Evolutionary conservation across 2,113 vertebrate species (phyloP).

Genomic region (Oncorhynchus nerka): DNA sequence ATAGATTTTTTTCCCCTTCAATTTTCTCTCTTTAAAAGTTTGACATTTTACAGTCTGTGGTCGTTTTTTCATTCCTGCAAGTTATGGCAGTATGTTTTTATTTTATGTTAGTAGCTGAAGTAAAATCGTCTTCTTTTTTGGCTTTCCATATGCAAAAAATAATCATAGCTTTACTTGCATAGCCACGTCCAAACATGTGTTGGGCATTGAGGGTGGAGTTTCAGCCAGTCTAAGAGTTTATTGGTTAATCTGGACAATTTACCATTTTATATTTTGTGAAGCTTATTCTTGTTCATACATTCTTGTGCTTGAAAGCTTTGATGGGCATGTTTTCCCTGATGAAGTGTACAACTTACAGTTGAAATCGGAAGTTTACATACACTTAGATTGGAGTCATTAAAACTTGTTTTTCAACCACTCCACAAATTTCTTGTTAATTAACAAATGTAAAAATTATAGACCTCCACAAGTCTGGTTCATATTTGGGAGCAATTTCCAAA

Average conservation of each 20-base stretch:
- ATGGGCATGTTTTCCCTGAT: constrained; percentile 71
- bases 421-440: too few relatives aligned
- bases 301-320: constrained; percentile 44
- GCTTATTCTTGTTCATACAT: constrained; percentile 37
- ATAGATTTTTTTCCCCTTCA: constrained; percentile 79
- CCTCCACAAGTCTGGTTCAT: too few relatives aligned
- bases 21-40: constrained; percentile 81
- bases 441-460: too few relatives aligned
- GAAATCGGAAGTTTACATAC: too few relatives aligned
- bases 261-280: constrained; percentile 26
- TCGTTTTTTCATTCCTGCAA: constrained; percentile 74
- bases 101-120: constrained; percentile 8
- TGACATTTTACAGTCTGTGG: constrained; percentile 74
- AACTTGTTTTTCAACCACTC: too few relatives aligned
- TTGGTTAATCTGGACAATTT: constrained; percentile 16
- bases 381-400: too few relatives aligned
- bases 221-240: constrained; percentile 12
- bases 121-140: constrained; percentile 13
- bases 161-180: not conserved
- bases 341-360: constrained; percentile 11
- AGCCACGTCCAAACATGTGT: not conserved
- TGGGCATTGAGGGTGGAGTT: constrained; percentile 2
- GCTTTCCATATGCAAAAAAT: not conserved
- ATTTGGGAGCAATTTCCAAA: too few relatives aligned
- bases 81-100: constrained; percentile 17